Base-by-base conservation (phyloP, 2,888 invertebrate species). In the Pheosia gnoma region DNA sequence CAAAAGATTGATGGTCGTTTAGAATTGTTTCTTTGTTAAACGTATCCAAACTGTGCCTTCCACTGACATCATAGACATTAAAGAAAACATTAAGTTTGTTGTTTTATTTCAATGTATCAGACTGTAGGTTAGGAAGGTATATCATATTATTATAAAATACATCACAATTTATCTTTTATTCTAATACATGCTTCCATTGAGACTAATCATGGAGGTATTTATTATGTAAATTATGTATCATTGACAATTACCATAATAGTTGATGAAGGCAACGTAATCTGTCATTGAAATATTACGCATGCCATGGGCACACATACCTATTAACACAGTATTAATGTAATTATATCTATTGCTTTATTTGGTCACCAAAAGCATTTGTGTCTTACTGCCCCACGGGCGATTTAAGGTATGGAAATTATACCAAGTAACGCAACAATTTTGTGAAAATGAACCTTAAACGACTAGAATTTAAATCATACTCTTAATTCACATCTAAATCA, bases 211-310 rank as follows among this genome's bases (percentile, higher is more conserved):
- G 62, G 59, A 63, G 71, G 64, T 62, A 63, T 68, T 67, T 63
- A 69, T 69, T 60, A 68, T 60, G 63, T 53, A 57, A 52, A 63
- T 63, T 63, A 55, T 58, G 52, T 60, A 47, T 47, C 63, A 59
- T 59, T 64, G 66, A 63, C 67, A 70, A 72, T 74, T 72, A 72
- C 60, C 58, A 62, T 63, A 25, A 25, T 25, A 68, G 65, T 76
- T 74, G 63, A 67, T 66, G 71, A 62, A 64, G 59, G 59, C 59
- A 57, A 68, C 62, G 74, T 70, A 66, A 72, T 78, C 70, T 71
- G 66, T 67, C 62, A 64, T 63, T 62, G 57, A 66, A 74, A 65
- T 70, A 67, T 72, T 71, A 63, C 56, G 71, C 63, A 60, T 66
- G 41, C 43, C 43, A 61, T 6, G 39, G 63, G 62, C 59, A 64